Base-by-base conservation (phyloP, 2,888 invertebrate species). In the Mayetiola destructor region DNA sequence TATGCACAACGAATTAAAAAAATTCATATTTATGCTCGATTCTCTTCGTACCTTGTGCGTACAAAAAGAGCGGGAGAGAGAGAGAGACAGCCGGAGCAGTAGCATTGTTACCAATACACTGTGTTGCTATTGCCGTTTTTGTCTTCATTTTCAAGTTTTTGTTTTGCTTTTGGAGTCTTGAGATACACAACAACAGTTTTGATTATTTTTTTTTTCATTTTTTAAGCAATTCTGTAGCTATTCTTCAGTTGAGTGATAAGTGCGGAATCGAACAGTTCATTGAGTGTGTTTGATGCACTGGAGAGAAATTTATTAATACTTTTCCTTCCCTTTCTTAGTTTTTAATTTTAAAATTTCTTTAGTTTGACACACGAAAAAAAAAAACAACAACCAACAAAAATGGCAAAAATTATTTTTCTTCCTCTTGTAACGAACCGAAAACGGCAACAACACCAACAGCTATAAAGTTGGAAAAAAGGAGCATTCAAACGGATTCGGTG, bases 171-270 rank as follows among this genome's bases (percentile, higher is more conserved):
- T 39, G 3, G 5, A 4, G n/a, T 48, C 27, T n/a, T 48, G n/a
- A 48, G 14, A 48, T n/a, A 48, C 27, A n/a, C n/a, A n/a, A n/a
- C n/a, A n/a, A n/a, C n/a, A n/a, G n/a, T n/a, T n/a, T n/a, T n/a
- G n/a, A n/a, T n/a, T n/a, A n/a, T 48, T 48, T 48, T 48, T 48
- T 21, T 40, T 21, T n/a, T 10, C 27, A 42, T 9, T 42, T 42
- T 23, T 4, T 42, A 23, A 21, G 16, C 42, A 42, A 42, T 48
- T 14, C 27, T 48, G 23, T 5, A n/a, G n/a, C 27, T 27, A n/a
- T n/a, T n/a, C n/a, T 27, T 48, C 48, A 48, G 48, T 48, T 48
- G 48, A 48, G 48, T 48, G 48, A 48, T 48, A 48, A 48, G 27
- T 48, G 48, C 48, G 48, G 48, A 27, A 48, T 48, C 48, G 48